These are phyloP conservation scores for Luidia sarsii DNA, from an alignment of 53 echinoderm and acorn worm genomes.

Conservation along the genomic window DNA sequence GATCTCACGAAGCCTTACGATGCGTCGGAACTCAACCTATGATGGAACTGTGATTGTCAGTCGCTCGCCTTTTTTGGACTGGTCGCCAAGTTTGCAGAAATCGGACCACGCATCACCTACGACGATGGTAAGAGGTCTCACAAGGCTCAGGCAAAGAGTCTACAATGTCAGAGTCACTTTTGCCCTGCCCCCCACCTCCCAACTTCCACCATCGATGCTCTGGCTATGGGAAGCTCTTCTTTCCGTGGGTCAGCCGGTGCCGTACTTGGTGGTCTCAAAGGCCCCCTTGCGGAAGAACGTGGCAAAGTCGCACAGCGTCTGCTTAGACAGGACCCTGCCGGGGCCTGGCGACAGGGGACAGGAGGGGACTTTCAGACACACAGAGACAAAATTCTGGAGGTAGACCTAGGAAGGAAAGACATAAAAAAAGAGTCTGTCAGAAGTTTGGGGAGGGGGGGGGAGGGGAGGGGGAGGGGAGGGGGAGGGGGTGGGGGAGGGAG, in stretches of 20 bases:
- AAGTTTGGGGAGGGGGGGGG: background rate
- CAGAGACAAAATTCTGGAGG: conserved; percentile 73
- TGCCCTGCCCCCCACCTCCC: too few species aligned
- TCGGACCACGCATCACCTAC: too few species aligned
- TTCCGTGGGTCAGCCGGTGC: conserved; percentile 73
- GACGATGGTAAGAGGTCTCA: too few species aligned
- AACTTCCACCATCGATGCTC: too few species aligned
- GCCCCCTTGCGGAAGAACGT: conserved; percentile 96
- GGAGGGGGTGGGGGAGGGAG: background rate
- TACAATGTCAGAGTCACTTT: too few species aligned
- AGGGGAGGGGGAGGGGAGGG: background rate
- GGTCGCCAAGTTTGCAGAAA: too few species aligned
- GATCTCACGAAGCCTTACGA: too few species aligned
- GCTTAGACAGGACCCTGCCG: conserved; percentile 83
- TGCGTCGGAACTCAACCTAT: too few species aligned
- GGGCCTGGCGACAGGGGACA: conserved; percentile 91
- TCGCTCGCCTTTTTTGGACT: too few species aligned
- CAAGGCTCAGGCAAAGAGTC: too few species aligned
- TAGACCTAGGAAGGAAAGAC: conserved; percentile 67
- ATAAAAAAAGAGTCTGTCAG: background rate
- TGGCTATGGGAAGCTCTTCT: too few species aligned
- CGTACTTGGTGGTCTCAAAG: conserved; percentile 91
- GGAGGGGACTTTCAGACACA: conserved; percentile 72
- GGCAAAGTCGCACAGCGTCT: conserved; percentile 90
- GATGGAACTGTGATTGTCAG: too few species aligned